A percentile compares a stretch with the other conserved stretches of the same genome.
Conservation (phyloP, 2,888 invertebrate genomes). For the Limnephilus auricula region DNA sequence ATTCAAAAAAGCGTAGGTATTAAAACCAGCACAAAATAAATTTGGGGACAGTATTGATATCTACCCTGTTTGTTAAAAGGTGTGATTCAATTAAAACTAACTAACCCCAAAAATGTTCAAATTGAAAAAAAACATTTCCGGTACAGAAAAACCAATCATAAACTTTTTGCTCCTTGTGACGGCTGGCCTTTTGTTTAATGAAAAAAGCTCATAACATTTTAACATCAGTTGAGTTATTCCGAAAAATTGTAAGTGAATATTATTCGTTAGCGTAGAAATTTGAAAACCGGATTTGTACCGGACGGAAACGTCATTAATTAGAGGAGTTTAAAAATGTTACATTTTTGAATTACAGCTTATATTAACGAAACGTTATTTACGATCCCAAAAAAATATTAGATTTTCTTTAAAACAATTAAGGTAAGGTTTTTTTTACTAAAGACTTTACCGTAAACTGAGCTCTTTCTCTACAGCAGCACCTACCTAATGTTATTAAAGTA, state of each 20-base stretch:
- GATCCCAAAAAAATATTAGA: background rate
- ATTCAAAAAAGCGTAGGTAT: background rate
- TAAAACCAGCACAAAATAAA: background rate
- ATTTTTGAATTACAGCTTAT: background rate
- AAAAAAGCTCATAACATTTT: background rate
- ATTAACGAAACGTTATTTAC: background rate
- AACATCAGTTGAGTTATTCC: background rate
- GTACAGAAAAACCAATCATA: background rate
- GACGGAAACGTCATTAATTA: background rate
- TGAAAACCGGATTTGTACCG: background rate
- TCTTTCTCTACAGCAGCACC: background rate
- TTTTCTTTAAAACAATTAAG: constrained; percentile 2
- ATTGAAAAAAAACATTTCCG: background rate
- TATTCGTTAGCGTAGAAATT: background rate
- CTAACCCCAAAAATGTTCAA: background rate
- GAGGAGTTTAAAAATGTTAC: background rate
- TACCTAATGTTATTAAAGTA: background rate
- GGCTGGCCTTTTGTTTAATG: background rate
- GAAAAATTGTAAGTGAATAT: background rate
- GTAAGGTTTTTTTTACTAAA: background rate
- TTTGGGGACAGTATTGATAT: background rate
- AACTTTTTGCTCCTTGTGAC: background rate
- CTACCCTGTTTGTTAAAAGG: background rate
- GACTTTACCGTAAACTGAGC: background rate
- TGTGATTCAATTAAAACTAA: background rate